Evolutionary conservation across 2,797 vertebrate genomes (phyloP), one percentile per base, ranked within the genome.

Genomic region (Neomorphus geoffroyi): DNA sequence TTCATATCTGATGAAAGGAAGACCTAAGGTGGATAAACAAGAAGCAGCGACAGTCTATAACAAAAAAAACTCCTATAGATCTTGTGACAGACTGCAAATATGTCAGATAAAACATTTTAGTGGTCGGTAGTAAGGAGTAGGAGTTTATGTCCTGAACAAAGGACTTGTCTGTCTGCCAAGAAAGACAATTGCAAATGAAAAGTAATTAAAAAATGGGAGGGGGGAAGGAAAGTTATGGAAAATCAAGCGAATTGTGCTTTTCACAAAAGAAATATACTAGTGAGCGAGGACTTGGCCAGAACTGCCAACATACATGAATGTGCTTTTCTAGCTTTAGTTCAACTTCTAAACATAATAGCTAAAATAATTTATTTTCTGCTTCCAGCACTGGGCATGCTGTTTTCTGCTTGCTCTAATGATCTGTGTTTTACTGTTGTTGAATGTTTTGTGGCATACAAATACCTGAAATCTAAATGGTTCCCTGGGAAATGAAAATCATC

Each of bases 21-120:
- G 54, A 83, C 46, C 17, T 39, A 32, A 78, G 32, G 86, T 62
- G 27, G 79, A 72, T 61, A 94, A 90, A 92, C 71, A 94, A 96
- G 96, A 85, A 19, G 26, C 35, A 83, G 30, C 45, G 83, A 58
- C 18, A 46, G 51, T 58, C 50, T 82, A 48, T 32, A 90, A 77
- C 41, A 62, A 86, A 72, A 74, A 85, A 39, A 18, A 27, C 12
- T 80, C 50, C 50, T 82, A 64, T 74, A 87, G 35, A 53, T 50
- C 66, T 95, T 89, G 41, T 45, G 86, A 92, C 62, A 92, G 57
- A 32, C 61, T 86, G 54, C n/a, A 92, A 94, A 88, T 72, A 24
- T 83, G 80, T 83, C 67, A 95, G 39, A 96, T 80, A 66, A 96
- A 95, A 92, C 32, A 50, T 86, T 86, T 86, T 46, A 57, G 79